Conservation (phyloP, 2,797 vertebrate genomes). For the Chelonia mydas region DNA sequence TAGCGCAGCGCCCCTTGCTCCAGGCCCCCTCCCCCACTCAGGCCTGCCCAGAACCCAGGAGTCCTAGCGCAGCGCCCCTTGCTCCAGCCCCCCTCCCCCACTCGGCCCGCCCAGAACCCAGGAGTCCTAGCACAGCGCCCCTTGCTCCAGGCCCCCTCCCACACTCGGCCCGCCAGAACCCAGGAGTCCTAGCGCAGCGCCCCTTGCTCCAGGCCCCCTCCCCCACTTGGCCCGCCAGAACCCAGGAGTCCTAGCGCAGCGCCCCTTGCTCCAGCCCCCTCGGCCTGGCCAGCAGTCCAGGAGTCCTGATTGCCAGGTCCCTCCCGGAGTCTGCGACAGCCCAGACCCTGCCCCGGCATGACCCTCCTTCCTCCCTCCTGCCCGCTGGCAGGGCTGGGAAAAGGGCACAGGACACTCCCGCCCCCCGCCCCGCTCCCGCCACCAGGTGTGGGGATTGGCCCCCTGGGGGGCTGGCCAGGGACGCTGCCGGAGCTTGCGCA, state of each 20-base stretch:
- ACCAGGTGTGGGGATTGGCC: too few relatives aligned
- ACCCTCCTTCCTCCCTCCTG: not conserved
- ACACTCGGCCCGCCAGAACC: not conserved
- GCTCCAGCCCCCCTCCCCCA: not conserved
- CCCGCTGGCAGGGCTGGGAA: not conserved
- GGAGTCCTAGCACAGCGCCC: not conserved
- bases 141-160: not conserved
- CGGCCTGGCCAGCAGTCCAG: too few relatives aligned
- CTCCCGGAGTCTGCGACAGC: too few relatives aligned
- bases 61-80: not conserved
- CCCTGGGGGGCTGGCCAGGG: too few relatives aligned
- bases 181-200: not conserved
- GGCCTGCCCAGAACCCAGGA: not conserved
- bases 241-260: not conserved
- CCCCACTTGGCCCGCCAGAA: not conserved
- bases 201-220: not conserved
- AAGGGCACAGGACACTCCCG: not conserved
- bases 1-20: not conserved
- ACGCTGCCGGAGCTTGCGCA: too few relatives aligned
- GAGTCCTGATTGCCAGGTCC: not conserved
- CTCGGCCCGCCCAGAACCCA: too few relatives aligned
- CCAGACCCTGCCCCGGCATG: not conserved
- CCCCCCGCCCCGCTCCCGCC: too few relatives aligned
- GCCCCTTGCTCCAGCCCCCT: not conserved
- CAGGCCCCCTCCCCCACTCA: not conserved